These are phyloP conservation scores for Coreius guichenoti DNA, from an alignment of 2,797 vertebrate genomes.

Conservation along the genomic window DNA sequence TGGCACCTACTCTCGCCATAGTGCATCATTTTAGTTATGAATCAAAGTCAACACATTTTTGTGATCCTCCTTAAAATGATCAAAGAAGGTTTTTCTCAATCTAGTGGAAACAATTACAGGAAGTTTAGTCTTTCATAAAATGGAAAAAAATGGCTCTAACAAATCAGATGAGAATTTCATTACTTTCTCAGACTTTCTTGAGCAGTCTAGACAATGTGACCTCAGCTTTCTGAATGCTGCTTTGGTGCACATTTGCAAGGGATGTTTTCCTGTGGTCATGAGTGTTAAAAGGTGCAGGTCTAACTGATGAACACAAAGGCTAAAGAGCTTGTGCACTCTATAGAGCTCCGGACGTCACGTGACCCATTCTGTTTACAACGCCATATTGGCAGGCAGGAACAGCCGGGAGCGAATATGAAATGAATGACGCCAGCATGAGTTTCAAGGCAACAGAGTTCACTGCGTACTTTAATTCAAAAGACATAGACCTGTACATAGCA, in stretches of 20 bases:
- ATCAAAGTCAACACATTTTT: not conserved
- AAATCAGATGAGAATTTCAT: not conserved
- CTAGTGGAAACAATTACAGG: not conserved
- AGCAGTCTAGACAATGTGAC: not conserved
- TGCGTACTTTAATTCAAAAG: too few species aligned
- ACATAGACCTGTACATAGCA: too few species aligned
- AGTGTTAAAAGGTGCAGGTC: conserved; percentile 12
- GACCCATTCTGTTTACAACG: too few species aligned
- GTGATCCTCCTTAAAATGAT: not conserved
- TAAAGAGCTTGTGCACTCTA: conserved; percentile 16
- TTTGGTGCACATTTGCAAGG: not conserved
- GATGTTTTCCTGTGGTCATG: not conserved
- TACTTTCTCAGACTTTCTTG: not conserved
- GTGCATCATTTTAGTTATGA: not conserved
- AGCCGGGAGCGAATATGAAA: too few species aligned
- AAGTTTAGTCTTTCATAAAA: not conserved
- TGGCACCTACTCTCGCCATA: not conserved
- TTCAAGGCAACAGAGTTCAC: too few species aligned
- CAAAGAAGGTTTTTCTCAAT: not conserved
- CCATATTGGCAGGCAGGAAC: too few species aligned
- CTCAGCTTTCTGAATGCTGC: not conserved
- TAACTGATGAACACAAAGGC: conserved; percentile 8
- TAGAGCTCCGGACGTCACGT: too few species aligned
- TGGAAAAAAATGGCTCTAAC: not conserved
- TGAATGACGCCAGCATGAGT: too few species aligned